Conservation (phyloP, 2,888 invertebrate species). For the Octonoba sinensis region DNA sequence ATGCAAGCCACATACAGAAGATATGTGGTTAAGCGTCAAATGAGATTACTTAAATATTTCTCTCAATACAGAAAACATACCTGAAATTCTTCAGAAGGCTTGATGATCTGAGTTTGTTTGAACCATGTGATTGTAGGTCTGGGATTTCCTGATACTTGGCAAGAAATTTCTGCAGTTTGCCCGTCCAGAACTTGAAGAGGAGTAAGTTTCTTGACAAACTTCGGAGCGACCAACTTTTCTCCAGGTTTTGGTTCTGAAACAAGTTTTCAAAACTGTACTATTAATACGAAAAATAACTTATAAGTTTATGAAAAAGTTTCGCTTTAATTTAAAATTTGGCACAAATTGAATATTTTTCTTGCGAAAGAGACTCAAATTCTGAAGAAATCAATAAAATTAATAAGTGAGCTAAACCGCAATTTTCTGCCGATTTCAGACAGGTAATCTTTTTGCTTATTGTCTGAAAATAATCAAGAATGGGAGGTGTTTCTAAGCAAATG, state of each 20-base stretch:
- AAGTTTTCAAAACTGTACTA: background rate
- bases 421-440: too few relatives aligned
- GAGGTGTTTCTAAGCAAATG: too few relatives aligned
- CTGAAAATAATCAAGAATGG: too few relatives aligned
- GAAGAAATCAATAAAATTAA: too few relatives aligned
- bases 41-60: too few relatives aligned
- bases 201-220: slow-evolving; percentile 86
- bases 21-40: background rate
- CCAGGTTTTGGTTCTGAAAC: slow-evolving; percentile 73
- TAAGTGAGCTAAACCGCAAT: too few relatives aligned
- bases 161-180: slow-evolving; percentile 94
- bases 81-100: slow-evolving; percentile 90
- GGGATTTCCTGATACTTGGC: slow-evolving; percentile 94
- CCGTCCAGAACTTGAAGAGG: slow-evolving; percentile 88
- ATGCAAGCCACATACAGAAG: background rate
- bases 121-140: slow-evolving; percentile 98
- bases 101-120: slow-evolving; percentile 91
- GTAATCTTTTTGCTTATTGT: too few relatives aligned
- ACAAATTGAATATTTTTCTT: too few relatives aligned
- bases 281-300: too few relatives aligned
- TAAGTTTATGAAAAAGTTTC: too few relatives aligned
- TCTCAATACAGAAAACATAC: slow-evolving; percentile 66
- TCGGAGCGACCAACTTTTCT: slow-evolving; percentile 85
- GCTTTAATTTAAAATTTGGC: too few relatives aligned
- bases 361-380: too few relatives aligned